Conservation (phyloP, 2,797 vertebrate species). For the Lagorchestes hirsutus region DNA sequence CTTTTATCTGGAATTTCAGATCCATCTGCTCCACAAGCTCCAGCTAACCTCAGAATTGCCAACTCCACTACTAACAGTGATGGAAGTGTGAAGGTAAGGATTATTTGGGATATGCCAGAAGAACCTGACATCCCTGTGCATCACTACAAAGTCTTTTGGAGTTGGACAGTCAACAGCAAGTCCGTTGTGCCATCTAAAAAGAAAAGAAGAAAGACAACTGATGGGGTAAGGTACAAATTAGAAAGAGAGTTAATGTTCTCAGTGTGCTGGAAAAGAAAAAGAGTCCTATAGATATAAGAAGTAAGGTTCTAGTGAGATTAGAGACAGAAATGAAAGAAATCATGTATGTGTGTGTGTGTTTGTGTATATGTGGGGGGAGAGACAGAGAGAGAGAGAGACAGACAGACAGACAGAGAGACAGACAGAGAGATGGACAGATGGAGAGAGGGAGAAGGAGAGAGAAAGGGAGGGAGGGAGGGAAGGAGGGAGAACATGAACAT, state of each 20-base stretch:
- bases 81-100: constrained; percentile 87
- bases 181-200: constrained; percentile 92
- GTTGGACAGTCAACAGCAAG: constrained; percentile 91
- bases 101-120: constrained; percentile 92
- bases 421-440: too few species aligned
- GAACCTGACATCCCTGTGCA: constrained; percentile 95
- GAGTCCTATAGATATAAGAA: accelerated
- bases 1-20: constrained; percentile 85
- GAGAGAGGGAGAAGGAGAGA: neutral
- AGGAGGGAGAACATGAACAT: too few species aligned
- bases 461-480: accelerated
- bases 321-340: accelerated
- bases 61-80: constrained; percentile 89
- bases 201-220: constrained; percentile 94
- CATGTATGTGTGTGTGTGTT: neutral
- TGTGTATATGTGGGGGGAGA: too few species aligned
- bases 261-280: accelerated
- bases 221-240: constrained; percentile 88
- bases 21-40: constrained; percentile 92
- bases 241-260: accelerated
- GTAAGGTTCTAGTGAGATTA: accelerated
- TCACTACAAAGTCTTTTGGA: constrained; percentile 98
- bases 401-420: too few species aligned
- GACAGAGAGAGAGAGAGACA: too few species aligned
- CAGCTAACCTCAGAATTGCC: constrained; percentile 88